phyloP scores from a whole-genome alignment of 2,113 vertebrate species.

The Eupsittula cactorum region DNA sequence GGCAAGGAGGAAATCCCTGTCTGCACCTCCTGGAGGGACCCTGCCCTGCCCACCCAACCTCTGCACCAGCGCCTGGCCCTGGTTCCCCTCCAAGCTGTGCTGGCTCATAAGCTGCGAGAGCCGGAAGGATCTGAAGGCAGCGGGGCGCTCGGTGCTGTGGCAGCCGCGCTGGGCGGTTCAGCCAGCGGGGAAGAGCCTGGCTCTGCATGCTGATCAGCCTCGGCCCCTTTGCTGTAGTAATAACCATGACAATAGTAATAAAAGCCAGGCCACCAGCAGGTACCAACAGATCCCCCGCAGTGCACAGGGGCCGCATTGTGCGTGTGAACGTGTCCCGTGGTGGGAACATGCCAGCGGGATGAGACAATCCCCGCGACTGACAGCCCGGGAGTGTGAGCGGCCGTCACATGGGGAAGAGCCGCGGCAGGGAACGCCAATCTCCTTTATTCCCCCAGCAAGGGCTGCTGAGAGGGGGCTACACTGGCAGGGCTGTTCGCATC shows the following conservation, averaged over 20 bases:
- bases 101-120: neutral
- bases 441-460: neutral
- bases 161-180: neutral
- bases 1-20: neutral
- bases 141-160: neutral
- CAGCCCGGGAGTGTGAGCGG: neutral
- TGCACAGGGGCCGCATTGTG: slow-evolving; percentile 65
- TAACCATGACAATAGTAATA: slow-evolving; percentile 55
- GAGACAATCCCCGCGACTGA: slow-evolving; percentile 45
- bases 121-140: slow-evolving; percentile 63
- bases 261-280: slow-evolving; percentile 67
- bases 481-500: neutral
- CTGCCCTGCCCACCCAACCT: neutral
- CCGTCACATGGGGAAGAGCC: slow-evolving; percentile 19
- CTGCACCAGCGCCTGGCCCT: neutral
- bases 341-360: slow-evolving; percentile 66
- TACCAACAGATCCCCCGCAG: slow-evolving; percentile 49
- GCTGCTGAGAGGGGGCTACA: neutral
- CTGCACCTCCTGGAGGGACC: neutral
- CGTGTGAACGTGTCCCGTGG: neutral
- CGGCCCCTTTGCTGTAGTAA: neutral
- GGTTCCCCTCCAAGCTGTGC: neutral
- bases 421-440: slow-evolving; percentile 22
- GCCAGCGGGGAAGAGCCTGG: neutral
- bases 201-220: slow-evolving; percentile 31